A percentile compares a stretch with the other conserved stretches of the same genome.
Conservation (phyloP, 1,140 invertebrate genomes). For the Aphelinus atriplicis region DNA sequence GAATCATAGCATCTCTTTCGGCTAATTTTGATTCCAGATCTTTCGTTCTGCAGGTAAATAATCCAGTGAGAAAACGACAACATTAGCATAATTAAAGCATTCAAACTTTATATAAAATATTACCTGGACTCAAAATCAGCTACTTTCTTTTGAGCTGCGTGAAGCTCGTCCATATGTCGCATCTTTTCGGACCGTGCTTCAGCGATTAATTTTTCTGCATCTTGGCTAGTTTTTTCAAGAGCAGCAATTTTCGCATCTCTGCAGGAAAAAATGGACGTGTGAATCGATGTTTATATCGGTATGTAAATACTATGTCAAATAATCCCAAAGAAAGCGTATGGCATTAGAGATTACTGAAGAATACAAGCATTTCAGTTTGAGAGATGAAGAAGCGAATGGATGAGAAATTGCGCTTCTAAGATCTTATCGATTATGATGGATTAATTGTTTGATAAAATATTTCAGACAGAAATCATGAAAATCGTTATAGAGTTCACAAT, state of each 20-base stretch:
- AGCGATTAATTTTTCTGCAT: slow-evolving; percentile 87
- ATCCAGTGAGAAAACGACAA: neutral
- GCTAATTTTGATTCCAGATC: slow-evolving; percentile 88
- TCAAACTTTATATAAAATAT: slow-evolving; percentile 22
- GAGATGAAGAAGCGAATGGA: too few relatives aligned
- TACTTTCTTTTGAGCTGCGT: slow-evolving; percentile 83
- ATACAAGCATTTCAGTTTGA: neutral
- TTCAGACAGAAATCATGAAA: too few relatives aligned
- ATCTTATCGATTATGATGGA: too few relatives aligned
- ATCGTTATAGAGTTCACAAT: too few relatives aligned
- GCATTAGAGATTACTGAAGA: too few relatives aligned
- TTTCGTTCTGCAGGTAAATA: slow-evolving; percentile 73
- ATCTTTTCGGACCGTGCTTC: slow-evolving; percentile 88
- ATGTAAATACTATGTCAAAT: too few relatives aligned
- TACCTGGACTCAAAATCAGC: slow-evolving; percentile 85
- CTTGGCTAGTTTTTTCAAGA: slow-evolving; percentile 84
- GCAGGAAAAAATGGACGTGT: slow-evolving; percentile 30
- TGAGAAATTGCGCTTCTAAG: too few relatives aligned
- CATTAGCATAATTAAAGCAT: neutral
- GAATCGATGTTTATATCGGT: too few relatives aligned
- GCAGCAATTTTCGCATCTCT: slow-evolving; percentile 89
- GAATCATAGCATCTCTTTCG: slow-evolving; percentile 90
- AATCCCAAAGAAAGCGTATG: too few relatives aligned
- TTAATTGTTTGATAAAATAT: too few relatives aligned
- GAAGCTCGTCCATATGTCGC: slow-evolving; percentile 86